These are phyloP conservation scores for Phyllotreta cruciferae DNA, from an alignment of 2,888 invertebrate species.

Conservation along the genomic window DNA sequence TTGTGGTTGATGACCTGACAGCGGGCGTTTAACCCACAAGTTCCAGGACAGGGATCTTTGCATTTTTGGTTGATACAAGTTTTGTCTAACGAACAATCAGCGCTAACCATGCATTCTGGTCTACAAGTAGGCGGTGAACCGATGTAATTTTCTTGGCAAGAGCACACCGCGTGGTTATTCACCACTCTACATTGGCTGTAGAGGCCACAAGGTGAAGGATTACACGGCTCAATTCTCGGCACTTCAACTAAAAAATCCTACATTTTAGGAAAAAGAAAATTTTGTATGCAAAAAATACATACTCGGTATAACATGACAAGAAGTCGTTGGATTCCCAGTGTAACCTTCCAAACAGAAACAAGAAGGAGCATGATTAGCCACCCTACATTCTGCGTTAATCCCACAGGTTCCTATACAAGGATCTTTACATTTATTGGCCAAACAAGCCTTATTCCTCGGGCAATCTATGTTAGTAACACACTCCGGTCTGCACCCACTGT, in stretches of 20 bases:
- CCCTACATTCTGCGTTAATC: slow-evolving; percentile 78
- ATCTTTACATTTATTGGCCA: slow-evolving; percentile 84
- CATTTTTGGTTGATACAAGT: slow-evolving; percentile 78
- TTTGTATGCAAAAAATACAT: slow-evolving; percentile 45
- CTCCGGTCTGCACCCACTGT: slow-evolving; percentile 84
- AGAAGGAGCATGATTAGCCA: slow-evolving; percentile 82
- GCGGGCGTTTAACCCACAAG: slow-evolving; percentile 75
- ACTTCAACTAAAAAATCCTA: slow-evolving; percentile 52
- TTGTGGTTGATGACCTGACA: slow-evolving; percentile 80
- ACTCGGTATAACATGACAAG: slow-evolving; percentile 58
- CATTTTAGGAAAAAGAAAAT: neutral
- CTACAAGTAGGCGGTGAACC: slow-evolving; percentile 80
- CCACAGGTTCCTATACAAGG: slow-evolving; percentile 87
- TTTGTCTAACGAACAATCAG: slow-evolving; percentile 77
- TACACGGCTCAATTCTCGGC: slow-evolving; percentile 68
- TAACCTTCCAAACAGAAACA: slow-evolving; percentile 81
- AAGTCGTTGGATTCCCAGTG: slow-evolving; percentile 75
- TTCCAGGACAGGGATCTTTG: slow-evolving; percentile 78
- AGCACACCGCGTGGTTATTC: slow-evolving; percentile 79
- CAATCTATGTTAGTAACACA: slow-evolving; percentile 87
- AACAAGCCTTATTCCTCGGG: slow-evolving; percentile 76
- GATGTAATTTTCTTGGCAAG: slow-evolving; percentile 76
- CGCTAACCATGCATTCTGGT: slow-evolving; percentile 79
- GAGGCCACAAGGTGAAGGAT: slow-evolving; percentile 79
- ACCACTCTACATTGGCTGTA: slow-evolving; percentile 77